Percentiles rank a stretch among this genome's conserved stretches.
These are phyloP conservation scores for Mesoligia furuncula DNA, from an alignment of 2,888 invertebrate genomes.

Conservation along the genomic window DNA sequence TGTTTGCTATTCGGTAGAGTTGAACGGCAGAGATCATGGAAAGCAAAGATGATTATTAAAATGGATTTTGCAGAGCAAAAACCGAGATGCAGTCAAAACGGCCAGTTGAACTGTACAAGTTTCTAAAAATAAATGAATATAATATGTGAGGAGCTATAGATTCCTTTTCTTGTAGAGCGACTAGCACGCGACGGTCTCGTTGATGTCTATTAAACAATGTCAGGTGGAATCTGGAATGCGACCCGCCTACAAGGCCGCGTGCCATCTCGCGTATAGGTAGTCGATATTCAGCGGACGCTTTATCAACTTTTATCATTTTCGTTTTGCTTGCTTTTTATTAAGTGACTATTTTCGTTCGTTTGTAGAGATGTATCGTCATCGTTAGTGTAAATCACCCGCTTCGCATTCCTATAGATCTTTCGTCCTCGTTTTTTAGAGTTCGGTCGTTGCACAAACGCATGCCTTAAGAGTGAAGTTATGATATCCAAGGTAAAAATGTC, in stretches of 20 bases:
- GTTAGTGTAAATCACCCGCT: slow-evolving; percentile 25
- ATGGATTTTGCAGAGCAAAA: slow-evolving; percentile 45
- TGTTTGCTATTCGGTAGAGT: slow-evolving; percentile 46
- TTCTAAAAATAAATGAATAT: slow-evolving; percentile 59
- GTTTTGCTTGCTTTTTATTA: slow-evolving; percentile 54
- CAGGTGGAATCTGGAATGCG: slow-evolving; percentile 88
- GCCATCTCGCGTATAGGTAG: slow-evolving; percentile 74
- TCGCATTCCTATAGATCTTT: slow-evolving; percentile 15
- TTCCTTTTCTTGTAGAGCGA: slow-evolving; percentile 63
- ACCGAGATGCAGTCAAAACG: slow-evolving; percentile 45
- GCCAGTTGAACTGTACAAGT: slow-evolving; percentile 44
- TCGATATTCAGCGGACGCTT: slow-evolving; percentile 66
- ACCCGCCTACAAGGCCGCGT: slow-evolving; percentile 87
- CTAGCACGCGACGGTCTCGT: slow-evolving; percentile 70
- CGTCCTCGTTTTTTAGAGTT: background rate
- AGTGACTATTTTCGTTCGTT: slow-evolving; percentile 43
- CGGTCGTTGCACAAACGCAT: background rate
- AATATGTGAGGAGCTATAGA: slow-evolving; percentile 58
- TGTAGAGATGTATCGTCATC: slow-evolving; percentile 27
- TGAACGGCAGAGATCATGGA: slow-evolving; percentile 49
- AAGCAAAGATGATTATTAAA: slow-evolving; percentile 44
- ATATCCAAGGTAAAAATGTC: background rate
- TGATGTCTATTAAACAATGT: slow-evolving; percentile 81
- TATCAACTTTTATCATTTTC: slow-evolving; percentile 64
- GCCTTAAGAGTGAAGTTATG: background rate